These are phyloP conservation scores for Bembecia ichneumoniformis DNA, from an alignment of 2,888 invertebrate genomes.

Conservation along the genomic window DNA sequence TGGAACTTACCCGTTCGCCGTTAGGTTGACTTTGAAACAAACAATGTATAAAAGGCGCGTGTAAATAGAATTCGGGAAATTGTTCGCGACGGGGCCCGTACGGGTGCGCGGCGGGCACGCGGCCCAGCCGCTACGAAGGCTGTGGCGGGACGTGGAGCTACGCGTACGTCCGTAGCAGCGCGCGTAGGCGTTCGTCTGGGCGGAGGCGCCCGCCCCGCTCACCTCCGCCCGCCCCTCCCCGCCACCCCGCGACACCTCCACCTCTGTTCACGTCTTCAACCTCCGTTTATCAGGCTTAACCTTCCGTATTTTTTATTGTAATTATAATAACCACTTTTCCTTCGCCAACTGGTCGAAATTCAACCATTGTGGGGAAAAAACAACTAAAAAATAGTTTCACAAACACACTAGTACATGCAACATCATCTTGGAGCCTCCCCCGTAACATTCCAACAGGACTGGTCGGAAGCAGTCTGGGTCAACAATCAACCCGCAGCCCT, in stretches of 20 bases:
- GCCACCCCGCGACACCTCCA: conserved; percentile 14
- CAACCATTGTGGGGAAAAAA: too few relatives aligned
- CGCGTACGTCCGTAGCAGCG: conserved; percentile 45
- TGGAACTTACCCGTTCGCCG: not conserved
- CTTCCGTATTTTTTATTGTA: too few relatives aligned
- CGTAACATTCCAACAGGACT: too few relatives aligned
- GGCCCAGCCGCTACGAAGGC: conserved; percentile 56
- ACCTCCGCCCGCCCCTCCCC: conserved; percentile 18
- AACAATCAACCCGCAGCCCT: too few relatives aligned
- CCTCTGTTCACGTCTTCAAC: conserved; percentile 2
- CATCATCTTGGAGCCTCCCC: too few relatives aligned
- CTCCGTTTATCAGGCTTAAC: not conserved
- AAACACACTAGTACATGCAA: too few relatives aligned
- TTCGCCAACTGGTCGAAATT: too few relatives aligned
- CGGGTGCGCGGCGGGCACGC: conserved; percentile 28
- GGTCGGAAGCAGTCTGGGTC: too few relatives aligned
- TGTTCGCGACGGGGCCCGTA: not conserved
- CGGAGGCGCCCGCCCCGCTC: conserved; percentile 18
- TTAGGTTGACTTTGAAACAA: not conserved
- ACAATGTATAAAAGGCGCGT: not conserved
- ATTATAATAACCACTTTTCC: too few relatives aligned
- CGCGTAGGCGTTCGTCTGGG: conserved; percentile 62
- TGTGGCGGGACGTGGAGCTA: conserved; percentile 37
- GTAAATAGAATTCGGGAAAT: not conserved
- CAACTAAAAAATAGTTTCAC: too few relatives aligned